Conservation (phyloP, 2,113 vertebrate genomes). For the Coryphaenoides rupestris region DNA sequence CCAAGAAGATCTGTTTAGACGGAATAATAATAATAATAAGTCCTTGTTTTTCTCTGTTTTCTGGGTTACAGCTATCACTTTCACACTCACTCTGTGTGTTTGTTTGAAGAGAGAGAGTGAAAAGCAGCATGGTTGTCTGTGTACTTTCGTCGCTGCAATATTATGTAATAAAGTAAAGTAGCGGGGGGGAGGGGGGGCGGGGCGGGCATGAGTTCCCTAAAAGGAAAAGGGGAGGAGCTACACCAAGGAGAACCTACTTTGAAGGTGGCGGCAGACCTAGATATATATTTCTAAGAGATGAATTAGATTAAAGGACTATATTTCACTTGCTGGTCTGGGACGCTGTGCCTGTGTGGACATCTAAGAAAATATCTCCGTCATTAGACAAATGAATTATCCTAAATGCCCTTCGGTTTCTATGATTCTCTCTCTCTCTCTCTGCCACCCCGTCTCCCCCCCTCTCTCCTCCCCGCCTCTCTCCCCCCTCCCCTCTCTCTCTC, state of each 20-base stretch:
- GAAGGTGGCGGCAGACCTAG: constrained; percentile 23
- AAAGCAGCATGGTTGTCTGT: constrained; percentile 21
- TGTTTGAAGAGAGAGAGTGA: not conserved
- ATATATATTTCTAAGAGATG: constrained; percentile 49
- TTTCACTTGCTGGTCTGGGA: no score
- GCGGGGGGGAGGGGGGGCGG: constrained; percentile 36
- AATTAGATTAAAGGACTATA: constrained; percentile 53
- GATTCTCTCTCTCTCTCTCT: constrained; percentile 15
- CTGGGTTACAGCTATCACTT: no score
- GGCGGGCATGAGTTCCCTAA: constrained; percentile 17
- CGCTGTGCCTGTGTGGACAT: constrained; percentile 43
- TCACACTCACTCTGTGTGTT: no score
- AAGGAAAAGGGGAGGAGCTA: constrained; percentile 24
- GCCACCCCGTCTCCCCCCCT: no score
- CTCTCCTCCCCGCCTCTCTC: no score
- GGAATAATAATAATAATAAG: no score
- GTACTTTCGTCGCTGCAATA: constrained; percentile 49
- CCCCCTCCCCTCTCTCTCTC: no score
- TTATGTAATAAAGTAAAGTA: constrained; percentile 59
- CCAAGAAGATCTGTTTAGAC: no score
- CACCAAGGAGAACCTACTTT: constrained; percentile 9
- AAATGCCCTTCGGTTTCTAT: constrained; percentile 59
- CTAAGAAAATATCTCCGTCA: constrained; percentile 57
- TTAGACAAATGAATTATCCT: constrained; percentile 63
- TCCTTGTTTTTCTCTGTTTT: no score